Percentiles rank a stretch among this genome's conserved stretches.
Evolutionary conservation across 2,113 vertebrate genomes (phyloP).

Genomic region (Centropus bengalensis): DNA sequence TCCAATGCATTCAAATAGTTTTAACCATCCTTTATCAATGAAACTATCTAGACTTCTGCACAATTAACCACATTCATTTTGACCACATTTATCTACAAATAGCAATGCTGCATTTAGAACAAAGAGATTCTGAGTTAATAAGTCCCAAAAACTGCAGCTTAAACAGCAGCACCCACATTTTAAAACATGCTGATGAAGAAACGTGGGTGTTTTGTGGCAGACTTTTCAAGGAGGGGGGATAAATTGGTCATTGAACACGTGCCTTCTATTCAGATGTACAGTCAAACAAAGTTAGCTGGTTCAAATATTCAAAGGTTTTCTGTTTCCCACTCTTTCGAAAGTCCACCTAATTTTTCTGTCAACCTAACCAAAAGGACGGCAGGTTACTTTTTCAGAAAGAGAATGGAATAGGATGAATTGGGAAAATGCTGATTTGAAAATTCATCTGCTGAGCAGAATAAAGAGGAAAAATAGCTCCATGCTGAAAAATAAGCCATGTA

Average conservation of each 20-base stretch:
- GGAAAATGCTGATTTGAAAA: neutral
- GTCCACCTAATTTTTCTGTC: neutral
- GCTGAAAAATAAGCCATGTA: neutral
- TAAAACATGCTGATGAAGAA: neutral
- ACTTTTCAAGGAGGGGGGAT: neutral
- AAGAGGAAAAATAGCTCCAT: neutral
- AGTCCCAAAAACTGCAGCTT: neutral
- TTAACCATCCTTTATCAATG: neutral
- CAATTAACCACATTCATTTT: neutral
- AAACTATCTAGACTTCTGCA: neutral
- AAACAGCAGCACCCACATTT: neutral
- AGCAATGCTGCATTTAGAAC: neutral
- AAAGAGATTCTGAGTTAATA: neutral
- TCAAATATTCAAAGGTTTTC: neutral
- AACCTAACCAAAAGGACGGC: neutral
- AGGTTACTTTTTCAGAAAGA: neutral
- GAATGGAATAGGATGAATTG: neutral
- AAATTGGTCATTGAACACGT: neutral
- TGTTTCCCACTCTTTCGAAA: neutral
- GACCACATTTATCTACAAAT: neutral
- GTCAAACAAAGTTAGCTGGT: neutral
- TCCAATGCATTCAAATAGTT: neutral
- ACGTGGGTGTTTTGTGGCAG: neutral
- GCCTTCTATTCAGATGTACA: neutral
- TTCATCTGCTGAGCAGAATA: neutral